phyloP scores from a whole-genome alignment of 2,888 invertebrate genomes.

The Yponomeuta cagnagella region DNA sequence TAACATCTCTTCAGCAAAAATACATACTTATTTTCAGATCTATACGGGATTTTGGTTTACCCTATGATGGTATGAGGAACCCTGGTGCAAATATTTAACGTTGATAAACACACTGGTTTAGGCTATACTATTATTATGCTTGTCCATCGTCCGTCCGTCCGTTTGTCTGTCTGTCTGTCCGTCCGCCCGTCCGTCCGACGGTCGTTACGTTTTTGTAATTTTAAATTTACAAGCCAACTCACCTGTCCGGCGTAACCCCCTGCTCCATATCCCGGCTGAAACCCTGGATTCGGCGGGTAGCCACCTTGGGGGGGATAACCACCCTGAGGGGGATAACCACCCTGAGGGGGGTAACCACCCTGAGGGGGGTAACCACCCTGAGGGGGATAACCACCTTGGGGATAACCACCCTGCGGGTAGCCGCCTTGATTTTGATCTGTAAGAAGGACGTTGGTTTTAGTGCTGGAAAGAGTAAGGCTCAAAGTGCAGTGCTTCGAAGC shows the following conservation, averaged over 20 bases:
- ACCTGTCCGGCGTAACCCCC: constrained; percentile 50
- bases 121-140: too few species aligned
- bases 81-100: too few species aligned
- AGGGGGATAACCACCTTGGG: constrained; percentile 36
- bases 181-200: too few species aligned
- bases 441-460: not conserved
- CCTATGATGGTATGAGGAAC: too few species aligned
- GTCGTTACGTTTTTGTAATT: too few species aligned
- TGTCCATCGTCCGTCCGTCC: too few species aligned
- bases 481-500: not conserved
- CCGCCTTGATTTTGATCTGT: constrained; percentile 55
- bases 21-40: too few species aligned
- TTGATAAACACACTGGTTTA: too few species aligned
- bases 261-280: constrained; percentile 39
- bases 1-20: too few species aligned
- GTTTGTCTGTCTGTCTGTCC: too few species aligned
- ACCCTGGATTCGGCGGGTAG: constrained; percentile 39
- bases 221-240: constrained; percentile 22
- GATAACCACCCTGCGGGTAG: constrained; percentile 45
- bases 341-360: constrained; percentile 28
- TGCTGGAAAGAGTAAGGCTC: not conserved
- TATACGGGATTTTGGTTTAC: too few species aligned
- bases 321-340: constrained; percentile 48
- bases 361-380: constrained; percentile 51
- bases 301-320: constrained; percentile 41